phyloP scores from a whole-genome alignment of 2,888 invertebrate species.

The Rhabditophanes sp. region DNA sequence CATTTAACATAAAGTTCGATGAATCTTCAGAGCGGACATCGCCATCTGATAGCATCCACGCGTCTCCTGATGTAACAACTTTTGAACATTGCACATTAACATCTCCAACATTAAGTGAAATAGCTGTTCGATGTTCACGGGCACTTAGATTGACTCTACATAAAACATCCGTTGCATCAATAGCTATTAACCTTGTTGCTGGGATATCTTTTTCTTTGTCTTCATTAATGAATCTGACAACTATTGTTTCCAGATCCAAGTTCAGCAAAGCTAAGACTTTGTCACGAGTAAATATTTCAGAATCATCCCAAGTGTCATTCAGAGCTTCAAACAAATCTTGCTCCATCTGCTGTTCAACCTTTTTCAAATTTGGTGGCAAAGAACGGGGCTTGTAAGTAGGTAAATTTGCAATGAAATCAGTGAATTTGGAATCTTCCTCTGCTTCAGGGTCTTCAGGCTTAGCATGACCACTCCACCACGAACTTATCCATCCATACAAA shows the following conservation, averaged over 20 bases:
- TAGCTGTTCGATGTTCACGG: conserved; percentile 27
- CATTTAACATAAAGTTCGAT: neutral
- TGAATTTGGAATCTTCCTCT: neutral
- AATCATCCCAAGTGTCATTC: conserved; percentile 43
- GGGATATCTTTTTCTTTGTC: conserved; percentile 7
- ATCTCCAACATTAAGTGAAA: conserved; percentile 31
- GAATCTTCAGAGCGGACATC: no score
- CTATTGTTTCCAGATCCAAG: conserved; percentile 28
- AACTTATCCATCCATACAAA: no score
- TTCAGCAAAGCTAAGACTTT: conserved; percentile 34
- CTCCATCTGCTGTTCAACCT: conserved; percentile 24
- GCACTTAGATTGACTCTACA: conserved; percentile 30
- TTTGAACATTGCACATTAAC: conserved; percentile 32
- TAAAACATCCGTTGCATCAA: neutral
- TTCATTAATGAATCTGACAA: conserved; percentile 31
- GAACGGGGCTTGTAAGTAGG: conserved; percentile 20
- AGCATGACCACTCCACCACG: no score
- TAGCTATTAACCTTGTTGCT: neutral
- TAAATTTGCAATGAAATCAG: neutral
- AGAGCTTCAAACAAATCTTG: conserved; percentile 38
- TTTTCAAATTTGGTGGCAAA: conserved; percentile 15
- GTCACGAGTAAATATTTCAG: conserved; percentile 35
- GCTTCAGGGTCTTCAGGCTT: no score
- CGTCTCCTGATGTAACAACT: conserved; percentile 8
- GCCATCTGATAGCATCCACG: no score